These are phyloP conservation scores for Chymomyza procnemis DNA, from an alignment of 2,888 invertebrate species.

Conservation along the genomic window DNA sequence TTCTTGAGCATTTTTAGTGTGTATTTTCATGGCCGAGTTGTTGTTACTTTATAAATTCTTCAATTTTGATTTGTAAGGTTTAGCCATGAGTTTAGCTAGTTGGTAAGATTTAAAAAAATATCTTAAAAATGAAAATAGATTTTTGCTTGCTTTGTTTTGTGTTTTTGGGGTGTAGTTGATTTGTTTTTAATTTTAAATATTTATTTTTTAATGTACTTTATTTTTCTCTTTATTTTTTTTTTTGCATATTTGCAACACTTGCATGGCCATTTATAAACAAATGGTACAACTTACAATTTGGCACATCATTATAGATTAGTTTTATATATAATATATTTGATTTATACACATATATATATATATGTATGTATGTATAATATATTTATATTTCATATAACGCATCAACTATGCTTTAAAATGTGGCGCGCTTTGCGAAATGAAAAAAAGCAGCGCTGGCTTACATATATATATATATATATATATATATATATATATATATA, in stretches of 20 bases:
- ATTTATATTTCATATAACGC: slow-evolving; percentile 54
- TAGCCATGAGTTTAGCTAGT: neutral
- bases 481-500: too few species aligned
- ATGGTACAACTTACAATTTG: slow-evolving; percentile 78
- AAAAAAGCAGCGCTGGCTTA: slow-evolving; percentile 71
- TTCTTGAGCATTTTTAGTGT: neutral
- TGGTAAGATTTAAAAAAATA: too few species aligned
- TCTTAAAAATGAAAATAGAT: slow-evolving; percentile 41
- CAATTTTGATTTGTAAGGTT: slow-evolving; percentile 22
- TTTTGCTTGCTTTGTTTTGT: slow-evolving; percentile 15
- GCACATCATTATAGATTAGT: slow-evolving; percentile 76
- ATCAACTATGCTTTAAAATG: slow-evolving; percentile 41
- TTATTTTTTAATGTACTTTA: slow-evolving; percentile 60
- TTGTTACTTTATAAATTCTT: slow-evolving; percentile 4
- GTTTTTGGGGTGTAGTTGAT: slow-evolving; percentile 16
- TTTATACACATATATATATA: slow-evolving; percentile 37
- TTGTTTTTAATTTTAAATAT: slow-evolving; percentile 34
- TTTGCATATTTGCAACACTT: slow-evolving; percentile 47
- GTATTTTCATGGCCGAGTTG: neutral
- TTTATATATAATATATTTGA: slow-evolving; percentile 43
- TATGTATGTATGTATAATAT: too few species aligned
- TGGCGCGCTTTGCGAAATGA: slow-evolving; percentile 61
- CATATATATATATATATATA: too few species aligned
- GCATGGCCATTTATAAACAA: slow-evolving; percentile 66
- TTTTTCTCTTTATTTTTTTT: too few species aligned